Percentiles rank a stretch among this genome's conserved stretches.
Evolutionary conservation across 2,888 invertebrate species (phyloP).

Genomic region (Conistra vaccinii): DNA sequence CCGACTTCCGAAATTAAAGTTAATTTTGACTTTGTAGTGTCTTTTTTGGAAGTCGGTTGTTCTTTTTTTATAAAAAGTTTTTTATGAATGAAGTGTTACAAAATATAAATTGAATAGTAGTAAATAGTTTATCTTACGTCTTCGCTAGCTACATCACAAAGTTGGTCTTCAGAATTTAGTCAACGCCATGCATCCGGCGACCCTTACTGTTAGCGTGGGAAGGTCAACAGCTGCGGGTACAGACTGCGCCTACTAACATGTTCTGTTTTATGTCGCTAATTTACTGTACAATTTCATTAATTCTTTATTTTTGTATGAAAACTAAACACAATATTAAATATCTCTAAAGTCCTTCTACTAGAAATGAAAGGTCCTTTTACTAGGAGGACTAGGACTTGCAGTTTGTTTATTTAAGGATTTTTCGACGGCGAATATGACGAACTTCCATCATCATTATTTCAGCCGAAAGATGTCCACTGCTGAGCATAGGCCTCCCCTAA

Average conservation of each 20-base stretch:
- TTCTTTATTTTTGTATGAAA: background rate
- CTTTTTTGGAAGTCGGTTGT: no score
- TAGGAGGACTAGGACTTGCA: no score
- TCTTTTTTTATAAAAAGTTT: no score
- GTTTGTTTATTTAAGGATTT: no score
- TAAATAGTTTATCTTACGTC: background rate
- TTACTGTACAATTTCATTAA: background rate
- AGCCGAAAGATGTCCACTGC: no score
- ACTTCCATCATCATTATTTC: no score
- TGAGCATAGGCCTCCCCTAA: no score
- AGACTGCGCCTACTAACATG: background rate
- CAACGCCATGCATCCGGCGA: background rate
- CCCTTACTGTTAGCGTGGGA: conserved; percentile 12
- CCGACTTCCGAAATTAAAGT: no score
- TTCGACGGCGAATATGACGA: background rate
- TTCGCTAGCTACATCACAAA: background rate
- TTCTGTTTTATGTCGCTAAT: background rate
- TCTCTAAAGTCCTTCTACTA: background rate
- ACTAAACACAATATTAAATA: background rate
- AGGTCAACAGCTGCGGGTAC: conserved; percentile 15
- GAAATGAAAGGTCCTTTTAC: background rate
- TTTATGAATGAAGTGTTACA: background rate
- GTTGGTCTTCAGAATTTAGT: background rate
- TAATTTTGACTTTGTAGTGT: no score
- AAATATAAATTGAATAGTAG: background rate